These are phyloP conservation scores for Agrotis exclamationis DNA, from an alignment of 2,888 invertebrate genomes.

Conservation along the genomic window DNA sequence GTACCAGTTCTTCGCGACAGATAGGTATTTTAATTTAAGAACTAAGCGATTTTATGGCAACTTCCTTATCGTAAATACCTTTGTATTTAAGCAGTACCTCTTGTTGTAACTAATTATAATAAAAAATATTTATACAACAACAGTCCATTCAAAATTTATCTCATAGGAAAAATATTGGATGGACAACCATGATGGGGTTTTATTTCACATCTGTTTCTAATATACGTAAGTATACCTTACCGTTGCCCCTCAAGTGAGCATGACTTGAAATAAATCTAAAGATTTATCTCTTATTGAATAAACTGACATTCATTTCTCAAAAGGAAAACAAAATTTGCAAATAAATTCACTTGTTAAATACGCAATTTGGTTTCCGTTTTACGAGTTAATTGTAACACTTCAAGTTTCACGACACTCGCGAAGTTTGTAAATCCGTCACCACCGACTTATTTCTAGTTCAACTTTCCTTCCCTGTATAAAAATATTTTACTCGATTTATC, in stretches of 20 bases:
- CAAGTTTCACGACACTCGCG: constrained; percentile 47
- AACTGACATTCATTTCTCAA: constrained; percentile 17
- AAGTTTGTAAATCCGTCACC: constrained; percentile 49
- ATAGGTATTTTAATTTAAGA: constrained; percentile 57
- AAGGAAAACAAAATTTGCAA: constrained; percentile 36
- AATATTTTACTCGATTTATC: constrained; percentile 63
- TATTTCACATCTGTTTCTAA: constrained; percentile 14
- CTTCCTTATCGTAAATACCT: constrained; percentile 52
- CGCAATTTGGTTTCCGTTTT: constrained; percentile 46
- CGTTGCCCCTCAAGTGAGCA: constrained; percentile 16
- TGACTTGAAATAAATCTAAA: constrained; percentile 24
- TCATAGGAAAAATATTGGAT: constrained; percentile 14
- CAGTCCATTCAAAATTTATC: constrained; percentile 14
- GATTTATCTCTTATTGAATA: constrained; percentile 16
- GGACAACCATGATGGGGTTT: not conserved
- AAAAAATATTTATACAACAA: constrained; percentile 31
- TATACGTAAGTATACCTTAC: constrained; percentile 17
- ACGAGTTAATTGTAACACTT: constrained; percentile 51
- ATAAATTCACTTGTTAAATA: constrained; percentile 45
- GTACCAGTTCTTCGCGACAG: constrained; percentile 59
- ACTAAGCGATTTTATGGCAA: constrained; percentile 65
- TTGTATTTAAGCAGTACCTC: constrained; percentile 40
- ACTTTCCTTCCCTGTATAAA: constrained; percentile 65
- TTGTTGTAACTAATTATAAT: constrained; percentile 29
- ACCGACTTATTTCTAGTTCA: constrained; percentile 47